Base-by-base conservation (phyloP, 2,888 invertebrate genomes). In the Agrochola litura region DNA sequence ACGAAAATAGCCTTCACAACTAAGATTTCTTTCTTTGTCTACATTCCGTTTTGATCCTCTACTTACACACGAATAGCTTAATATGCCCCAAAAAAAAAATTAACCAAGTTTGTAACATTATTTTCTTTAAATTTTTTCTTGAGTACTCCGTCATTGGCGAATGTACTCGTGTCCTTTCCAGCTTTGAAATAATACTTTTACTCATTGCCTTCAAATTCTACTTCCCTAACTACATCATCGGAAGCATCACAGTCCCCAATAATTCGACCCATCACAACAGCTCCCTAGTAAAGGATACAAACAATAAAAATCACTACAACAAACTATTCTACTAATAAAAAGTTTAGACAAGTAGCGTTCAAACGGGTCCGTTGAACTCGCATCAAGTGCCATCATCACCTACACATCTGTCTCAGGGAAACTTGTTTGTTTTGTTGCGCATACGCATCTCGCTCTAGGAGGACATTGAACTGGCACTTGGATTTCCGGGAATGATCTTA, bases 401-500 rank as follows among this genome's bases (percentile, higher is more conserved):
- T 79, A 80, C 85, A 86, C 89, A 89, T 89, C 87, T 88, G 84
- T 85, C 86, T 81, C 83, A 85, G 85, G 86, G 86, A 88, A 89
- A 89, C 89, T 88, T 88, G 88, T 89, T 90, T 90, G 85, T 84
- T 89, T 87, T 82, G 85, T 87, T 89, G 88, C 88, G 88, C 72
- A 73, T 83, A 83, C 88, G 86, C 91, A 91, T 89, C 92, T 90
- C 86, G 84, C 85, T 86, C 83, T 89, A 90, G 76, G 83, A 85
- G 92, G 89, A 78, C 90, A 73, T 89, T 90, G 92, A 92, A 90
- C 91, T 86, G 69, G 63, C 84, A 77, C 84, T 79, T 83, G 89
- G 81, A 82, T 88, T 89, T 89, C 89, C 89, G 82, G 86, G 86
- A 77, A 85, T 78, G 70, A 73, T 81, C 46, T 65, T 70, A 64